These are phyloP conservation scores for Nasonia vitripennis DNA, from an alignment of 1,140 invertebrate genomes.

Conservation along the genomic window DNA sequence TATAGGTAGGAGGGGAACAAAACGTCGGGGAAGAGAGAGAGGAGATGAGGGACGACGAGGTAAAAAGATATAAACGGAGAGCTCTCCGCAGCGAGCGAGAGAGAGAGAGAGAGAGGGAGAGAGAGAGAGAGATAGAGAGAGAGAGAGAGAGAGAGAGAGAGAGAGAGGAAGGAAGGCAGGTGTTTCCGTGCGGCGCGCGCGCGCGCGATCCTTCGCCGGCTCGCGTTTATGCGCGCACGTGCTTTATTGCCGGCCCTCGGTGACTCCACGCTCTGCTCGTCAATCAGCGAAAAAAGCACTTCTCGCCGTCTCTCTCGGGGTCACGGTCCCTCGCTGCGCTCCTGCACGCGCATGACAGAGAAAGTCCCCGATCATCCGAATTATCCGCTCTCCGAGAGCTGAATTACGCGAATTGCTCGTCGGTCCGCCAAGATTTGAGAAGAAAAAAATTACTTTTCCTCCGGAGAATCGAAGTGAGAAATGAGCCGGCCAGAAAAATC, in stretches of 20 bases:
- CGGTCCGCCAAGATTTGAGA: no score
- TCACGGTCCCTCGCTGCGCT: slow-evolving; percentile 59
- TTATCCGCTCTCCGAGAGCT: no score
- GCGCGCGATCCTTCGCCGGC: slow-evolving; percentile 62
- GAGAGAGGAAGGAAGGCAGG: slow-evolving; percentile 63
- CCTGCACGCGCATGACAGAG: not conserved
- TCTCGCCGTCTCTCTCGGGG: slow-evolving; percentile 55
- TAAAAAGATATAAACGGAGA: slow-evolving; percentile 56
- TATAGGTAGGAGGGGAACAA: slow-evolving; percentile 10
- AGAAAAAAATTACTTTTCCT: no score
- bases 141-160: slow-evolving; percentile 31
- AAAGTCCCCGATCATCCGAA: not conserved
- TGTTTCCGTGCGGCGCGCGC: slow-evolving; percentile 58
- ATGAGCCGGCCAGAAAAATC: not conserved
- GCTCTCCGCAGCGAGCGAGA: slow-evolving; percentile 48
- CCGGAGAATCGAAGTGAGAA: not conserved
- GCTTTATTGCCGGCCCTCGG: slow-evolving; percentile 69
- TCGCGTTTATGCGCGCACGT: slow-evolving; percentile 70
- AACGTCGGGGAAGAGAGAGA: slow-evolving; percentile 16
- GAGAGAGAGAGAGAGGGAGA: not conserved
- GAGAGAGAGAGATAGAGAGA: no score
- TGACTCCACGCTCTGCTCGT: slow-evolving; percentile 68
- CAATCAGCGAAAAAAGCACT: slow-evolving; percentile 68
- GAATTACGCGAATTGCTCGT: no score
- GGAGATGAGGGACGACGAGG: slow-evolving; percentile 51